Evolutionary conservation across 2,113 vertebrate species (phyloP).

Genomic region (Pyxicephalus adspersus): DNA sequence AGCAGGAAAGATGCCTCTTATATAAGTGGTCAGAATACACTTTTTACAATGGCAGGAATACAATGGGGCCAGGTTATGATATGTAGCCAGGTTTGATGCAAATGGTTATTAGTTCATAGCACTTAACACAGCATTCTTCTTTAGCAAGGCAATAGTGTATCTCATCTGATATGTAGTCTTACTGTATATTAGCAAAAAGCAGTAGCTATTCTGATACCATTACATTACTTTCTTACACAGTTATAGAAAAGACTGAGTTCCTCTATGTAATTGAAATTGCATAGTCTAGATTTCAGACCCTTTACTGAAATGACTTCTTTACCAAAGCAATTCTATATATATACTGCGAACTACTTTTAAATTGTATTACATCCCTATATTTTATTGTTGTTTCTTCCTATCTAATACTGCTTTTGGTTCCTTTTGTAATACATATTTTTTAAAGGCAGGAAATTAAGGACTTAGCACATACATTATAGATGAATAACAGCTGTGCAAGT

Average conservation of each 20-base stretch:
- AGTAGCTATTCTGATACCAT: neutral
- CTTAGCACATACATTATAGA: constrained; percentile 20
- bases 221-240: constrained; percentile 43
- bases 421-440: constrained; percentile 30
- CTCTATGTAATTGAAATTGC: constrained; percentile 25
- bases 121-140: neutral
- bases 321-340: constrained; percentile 35
- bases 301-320: constrained; percentile 37
- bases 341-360: constrained; percentile 20
- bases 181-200: constrained; percentile 20
- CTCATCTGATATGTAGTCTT: neutral
- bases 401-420: neutral
- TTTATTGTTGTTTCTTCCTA: constrained; percentile 25
- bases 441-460: constrained; percentile 13
- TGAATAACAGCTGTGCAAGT: neutral
- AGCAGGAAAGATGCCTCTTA: too few relatives aligned
- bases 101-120: too few relatives aligned
- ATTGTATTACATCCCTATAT: constrained; percentile 6
- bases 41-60: too few relatives aligned
- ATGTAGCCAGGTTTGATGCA: too few relatives aligned
- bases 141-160: neutral
- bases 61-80: too few relatives aligned
- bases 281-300: constrained; percentile 28
- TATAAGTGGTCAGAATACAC: too few relatives aligned
- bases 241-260: neutral